Evolutionary conservation across 2,797 vertebrate species (phyloP), one percentile per base, ranked within the genome.

Genomic region (Hybognathus amarus): DNA sequence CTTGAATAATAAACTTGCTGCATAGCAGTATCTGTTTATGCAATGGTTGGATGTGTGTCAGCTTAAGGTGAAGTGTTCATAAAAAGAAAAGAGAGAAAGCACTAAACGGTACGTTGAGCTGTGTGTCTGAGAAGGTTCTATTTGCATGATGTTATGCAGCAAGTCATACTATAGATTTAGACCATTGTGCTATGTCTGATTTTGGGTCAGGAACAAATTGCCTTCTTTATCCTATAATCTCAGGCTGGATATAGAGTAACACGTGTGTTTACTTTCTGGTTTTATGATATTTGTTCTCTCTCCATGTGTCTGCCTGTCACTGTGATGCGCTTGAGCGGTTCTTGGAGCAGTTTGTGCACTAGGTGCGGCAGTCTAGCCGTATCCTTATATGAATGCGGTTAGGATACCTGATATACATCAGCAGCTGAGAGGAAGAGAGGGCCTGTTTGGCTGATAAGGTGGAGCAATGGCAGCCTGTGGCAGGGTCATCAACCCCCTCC

Each of bases 401-500:
- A 18, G 70, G 68, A 71, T 79, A 61, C 83, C 83, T 85, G 88
- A 88, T 88, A 40, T 79, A 84, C 76, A 87, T 87, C 83, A 82
- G 85, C 59, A 52, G 59, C 88, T 77, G 78, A 68, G 69, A 56
- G 45, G 81, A 76, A 64, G 36, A 85, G 79, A 68, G 45, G 77
- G 66, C 74, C 79, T 82, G 85, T 80, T 84, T 84, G 82, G 59
- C 54, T 77, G 83, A 87, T 84, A 79, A 87, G 85, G 50, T 79
- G 59, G 66, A 80, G 76, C 84, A 64, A 84, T 82, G 66, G 86
- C 75, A 85, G 78, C 80, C 85, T 33, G 47, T 80, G 88, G 83
- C 87, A 87, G 78, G 89, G 89, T 91, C 89, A 85, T 47, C 13
- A 15, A 84, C 75, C 89, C 79, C 83, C 79, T 86, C 33, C 78